Conservation (phyloP, 2,797 vertebrate species). For the Rhinella marina region DNA sequence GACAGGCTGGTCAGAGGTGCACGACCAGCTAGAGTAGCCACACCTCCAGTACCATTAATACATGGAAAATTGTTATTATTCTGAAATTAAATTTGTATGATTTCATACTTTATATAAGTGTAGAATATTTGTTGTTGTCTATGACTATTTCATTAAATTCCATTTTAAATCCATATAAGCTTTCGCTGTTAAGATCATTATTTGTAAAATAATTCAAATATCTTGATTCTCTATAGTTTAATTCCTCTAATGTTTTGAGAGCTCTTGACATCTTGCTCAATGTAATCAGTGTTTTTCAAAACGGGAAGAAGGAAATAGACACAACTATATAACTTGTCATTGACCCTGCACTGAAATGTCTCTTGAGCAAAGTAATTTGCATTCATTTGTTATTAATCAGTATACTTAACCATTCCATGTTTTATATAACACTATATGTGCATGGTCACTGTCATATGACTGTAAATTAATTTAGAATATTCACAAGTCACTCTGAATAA, state of each 20-base stretch:
- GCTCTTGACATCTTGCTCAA: conserved; percentile 60
- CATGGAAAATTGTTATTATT: no score
- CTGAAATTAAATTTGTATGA: no score
- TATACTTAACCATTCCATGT: conserved; percentile 53
- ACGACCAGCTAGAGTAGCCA: no score
- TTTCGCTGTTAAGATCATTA: conserved; percentile 5
- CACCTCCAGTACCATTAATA: no score
- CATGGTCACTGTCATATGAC: conserved; percentile 53
- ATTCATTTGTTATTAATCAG: conserved; percentile 62
- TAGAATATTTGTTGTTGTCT: not conserved
- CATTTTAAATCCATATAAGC: not conserved
- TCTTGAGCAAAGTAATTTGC: conserved; percentile 57
- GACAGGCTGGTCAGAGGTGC: no score
- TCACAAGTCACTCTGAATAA: conserved; percentile 41
- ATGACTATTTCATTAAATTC: not conserved
- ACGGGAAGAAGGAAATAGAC: conserved; percentile 52
- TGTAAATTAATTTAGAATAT: conserved; percentile 52
- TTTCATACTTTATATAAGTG: no score
- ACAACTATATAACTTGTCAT: conserved; percentile 59
- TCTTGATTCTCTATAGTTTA: conserved; percentile 40
- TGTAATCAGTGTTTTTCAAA: conserved; percentile 61
- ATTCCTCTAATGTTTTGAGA: conserved; percentile 57
- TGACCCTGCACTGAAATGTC: conserved; percentile 56
- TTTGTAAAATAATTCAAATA: conserved; percentile 50
- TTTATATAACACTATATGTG: conserved; percentile 55